Conservation (phyloP, 2,797 vertebrate genomes). For the Acipenser oxyrinchus region DNA sequence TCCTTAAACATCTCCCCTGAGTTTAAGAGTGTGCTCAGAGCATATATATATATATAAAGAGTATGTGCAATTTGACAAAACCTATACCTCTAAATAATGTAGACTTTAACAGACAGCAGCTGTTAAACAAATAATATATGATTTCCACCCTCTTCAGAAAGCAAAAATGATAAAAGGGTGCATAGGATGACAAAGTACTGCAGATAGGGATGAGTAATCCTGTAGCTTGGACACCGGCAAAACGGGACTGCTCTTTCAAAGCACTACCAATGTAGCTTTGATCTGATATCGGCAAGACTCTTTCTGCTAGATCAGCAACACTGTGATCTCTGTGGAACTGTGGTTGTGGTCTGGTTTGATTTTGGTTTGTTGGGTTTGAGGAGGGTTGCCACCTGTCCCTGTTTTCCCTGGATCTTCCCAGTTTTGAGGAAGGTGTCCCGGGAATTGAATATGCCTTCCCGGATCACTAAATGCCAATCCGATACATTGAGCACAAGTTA, state of each 20-base stretch:
- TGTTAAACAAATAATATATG: constrained; percentile 1
- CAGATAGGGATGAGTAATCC: background rate
- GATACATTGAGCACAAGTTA: background rate
- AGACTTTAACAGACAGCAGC: background rate
- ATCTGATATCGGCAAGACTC: background rate
- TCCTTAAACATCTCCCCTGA: too few relatives aligned
- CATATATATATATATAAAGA: too few relatives aligned
- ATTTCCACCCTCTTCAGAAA: background rate
- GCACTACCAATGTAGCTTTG: background rate
- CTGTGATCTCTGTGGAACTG: background rate
- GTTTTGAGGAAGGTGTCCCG: background rate
- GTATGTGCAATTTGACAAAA: background rate
- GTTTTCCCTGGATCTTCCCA: background rate
- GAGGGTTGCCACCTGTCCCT: too few relatives aligned
- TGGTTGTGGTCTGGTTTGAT: background rate
- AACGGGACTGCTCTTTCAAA: background rate
- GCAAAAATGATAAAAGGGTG: background rate
- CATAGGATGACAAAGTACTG: background rate
- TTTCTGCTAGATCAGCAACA: background rate
- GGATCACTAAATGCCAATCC: background rate
- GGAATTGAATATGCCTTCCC: background rate
- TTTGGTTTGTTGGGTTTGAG: background rate
- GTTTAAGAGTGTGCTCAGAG: too few relatives aligned
- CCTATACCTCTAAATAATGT: background rate
- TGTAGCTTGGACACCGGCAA: background rate